Conservation (phyloP, 2,888 invertebrate species). For the Ichneumoninae sp. region DNA sequence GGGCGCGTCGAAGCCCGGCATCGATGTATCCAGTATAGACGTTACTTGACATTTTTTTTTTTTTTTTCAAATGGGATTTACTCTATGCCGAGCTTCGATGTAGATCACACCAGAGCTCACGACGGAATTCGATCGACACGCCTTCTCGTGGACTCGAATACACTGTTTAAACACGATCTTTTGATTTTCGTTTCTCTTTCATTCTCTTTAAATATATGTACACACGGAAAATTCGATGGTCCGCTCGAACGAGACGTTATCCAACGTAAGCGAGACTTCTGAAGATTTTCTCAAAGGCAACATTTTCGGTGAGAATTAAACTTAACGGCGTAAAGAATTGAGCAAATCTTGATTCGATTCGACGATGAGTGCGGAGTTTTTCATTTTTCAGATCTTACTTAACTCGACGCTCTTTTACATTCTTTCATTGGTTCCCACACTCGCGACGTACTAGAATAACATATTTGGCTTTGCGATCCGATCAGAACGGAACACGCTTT, state of each 20-base stretch:
- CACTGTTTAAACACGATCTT: slow-evolving; percentile 24
- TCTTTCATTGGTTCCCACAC: slow-evolving; percentile 25
- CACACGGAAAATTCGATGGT: slow-evolving; percentile 24
- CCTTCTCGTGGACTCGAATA: slow-evolving; percentile 36
- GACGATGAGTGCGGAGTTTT: slow-evolving; percentile 19
- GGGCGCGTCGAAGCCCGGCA: slow-evolving; percentile 40
- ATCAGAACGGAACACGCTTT: slow-evolving; percentile 67
- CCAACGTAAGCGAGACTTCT: not conserved
- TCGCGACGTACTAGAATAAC: slow-evolving; percentile 66
- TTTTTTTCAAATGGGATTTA: not conserved
- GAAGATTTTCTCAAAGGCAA: slow-evolving; percentile 26
- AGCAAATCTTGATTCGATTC: slow-evolving; percentile 59
- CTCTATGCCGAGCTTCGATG: slow-evolving; percentile 46
- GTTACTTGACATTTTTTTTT: not conserved
- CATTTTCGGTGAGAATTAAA: slow-evolving; percentile 47
- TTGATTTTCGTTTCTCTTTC: slow-evolving; percentile 4
- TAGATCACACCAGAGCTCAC: slow-evolving; percentile 10
- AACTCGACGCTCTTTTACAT: slow-evolving; percentile 2
- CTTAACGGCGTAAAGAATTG: slow-evolving; percentile 63
- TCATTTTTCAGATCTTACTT: slow-evolving; percentile 26
- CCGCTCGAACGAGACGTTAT: slow-evolving; percentile 16
- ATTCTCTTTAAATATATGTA: slow-evolving; percentile 52
- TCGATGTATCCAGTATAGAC: slow-evolving; percentile 12
- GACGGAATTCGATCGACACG: slow-evolving; percentile 30
- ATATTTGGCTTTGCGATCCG: slow-evolving; percentile 80